These are phyloP conservation scores for Diplosoma virens DNA, from an alignment of 23 tunicate species.

Conservation along the genomic window DNA sequence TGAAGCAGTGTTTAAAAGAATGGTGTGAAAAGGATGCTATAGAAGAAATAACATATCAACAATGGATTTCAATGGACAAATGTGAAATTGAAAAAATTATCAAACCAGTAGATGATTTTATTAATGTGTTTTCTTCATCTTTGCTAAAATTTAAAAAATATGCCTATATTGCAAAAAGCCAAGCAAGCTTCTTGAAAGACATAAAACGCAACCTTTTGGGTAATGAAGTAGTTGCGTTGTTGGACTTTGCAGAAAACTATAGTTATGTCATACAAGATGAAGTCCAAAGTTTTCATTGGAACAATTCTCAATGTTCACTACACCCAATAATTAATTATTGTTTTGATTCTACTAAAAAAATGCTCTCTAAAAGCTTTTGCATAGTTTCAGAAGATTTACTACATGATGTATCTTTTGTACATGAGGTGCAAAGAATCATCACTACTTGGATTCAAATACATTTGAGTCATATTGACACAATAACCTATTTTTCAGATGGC, in stretches of 20 bases:
- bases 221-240: background rate
- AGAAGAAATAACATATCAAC: background rate
- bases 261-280: constrained; percentile 9
- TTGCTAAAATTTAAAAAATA: background rate
- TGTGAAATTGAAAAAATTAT: background rate
- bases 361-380: background rate
- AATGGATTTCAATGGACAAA: constrained; percentile 1
- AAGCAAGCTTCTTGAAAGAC: background rate
- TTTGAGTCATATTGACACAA: background rate
- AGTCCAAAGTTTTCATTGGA: constrained; percentile 17
- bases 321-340: constrained; percentile 9
- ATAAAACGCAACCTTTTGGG: background rate
- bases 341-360: background rate
- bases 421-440: constrained; percentile 1
- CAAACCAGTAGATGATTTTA: background rate
- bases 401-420: constrained; percentile 7
- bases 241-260: constrained; percentile 11
- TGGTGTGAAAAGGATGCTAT: background rate
- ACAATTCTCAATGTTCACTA: constrained; percentile 17
- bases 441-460: background rate
- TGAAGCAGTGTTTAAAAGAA: background rate
- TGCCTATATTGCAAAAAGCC: background rate
- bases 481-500: constrained; percentile 9
- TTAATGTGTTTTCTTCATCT: background rate
- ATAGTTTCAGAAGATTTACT: constrained; percentile 7